These are phyloP conservation scores for Podarcis siculus DNA, from an alignment of 2,797 vertebrate species.

Conservation along the genomic window DNA sequence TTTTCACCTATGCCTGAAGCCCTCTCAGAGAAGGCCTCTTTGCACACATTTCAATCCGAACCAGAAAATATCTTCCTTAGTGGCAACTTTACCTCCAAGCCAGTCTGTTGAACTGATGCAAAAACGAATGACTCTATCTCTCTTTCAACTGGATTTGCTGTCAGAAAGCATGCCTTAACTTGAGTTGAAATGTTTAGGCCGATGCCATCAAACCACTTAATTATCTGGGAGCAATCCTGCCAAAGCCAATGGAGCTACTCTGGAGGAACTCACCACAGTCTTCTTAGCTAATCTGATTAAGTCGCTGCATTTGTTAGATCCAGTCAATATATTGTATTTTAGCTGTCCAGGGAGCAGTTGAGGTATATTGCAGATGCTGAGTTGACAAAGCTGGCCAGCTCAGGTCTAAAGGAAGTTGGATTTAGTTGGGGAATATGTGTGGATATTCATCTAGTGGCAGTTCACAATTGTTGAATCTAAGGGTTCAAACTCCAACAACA, in stretches of 20 bases:
- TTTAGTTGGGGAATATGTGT: background rate
- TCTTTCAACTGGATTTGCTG: background rate
- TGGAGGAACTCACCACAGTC: background rate
- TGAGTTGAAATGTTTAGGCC: background rate
- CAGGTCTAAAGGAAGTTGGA: background rate
- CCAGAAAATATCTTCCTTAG: background rate
- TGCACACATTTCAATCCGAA: background rate
- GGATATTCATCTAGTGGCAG: background rate
- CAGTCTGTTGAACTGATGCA: background rate
- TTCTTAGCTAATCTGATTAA: background rate
- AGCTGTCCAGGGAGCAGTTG: background rate
- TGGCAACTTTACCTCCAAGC: background rate
- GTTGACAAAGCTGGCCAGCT: background rate
- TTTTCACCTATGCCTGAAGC: background rate
- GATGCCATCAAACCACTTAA: background rate
- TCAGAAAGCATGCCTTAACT: background rate
- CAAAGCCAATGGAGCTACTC: background rate
- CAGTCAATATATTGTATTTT: constrained; percentile 1
- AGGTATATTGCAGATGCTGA: background rate
- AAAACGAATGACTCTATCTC: background rate
- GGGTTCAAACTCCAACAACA: background rate
- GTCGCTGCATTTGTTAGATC: background rate
- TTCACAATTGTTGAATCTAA: background rate
- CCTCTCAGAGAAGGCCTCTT: background rate
- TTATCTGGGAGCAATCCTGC: background rate